Base-by-base conservation (phyloP, 1,140 invertebrate species). In the Drosophila pallidifrons region DNA sequence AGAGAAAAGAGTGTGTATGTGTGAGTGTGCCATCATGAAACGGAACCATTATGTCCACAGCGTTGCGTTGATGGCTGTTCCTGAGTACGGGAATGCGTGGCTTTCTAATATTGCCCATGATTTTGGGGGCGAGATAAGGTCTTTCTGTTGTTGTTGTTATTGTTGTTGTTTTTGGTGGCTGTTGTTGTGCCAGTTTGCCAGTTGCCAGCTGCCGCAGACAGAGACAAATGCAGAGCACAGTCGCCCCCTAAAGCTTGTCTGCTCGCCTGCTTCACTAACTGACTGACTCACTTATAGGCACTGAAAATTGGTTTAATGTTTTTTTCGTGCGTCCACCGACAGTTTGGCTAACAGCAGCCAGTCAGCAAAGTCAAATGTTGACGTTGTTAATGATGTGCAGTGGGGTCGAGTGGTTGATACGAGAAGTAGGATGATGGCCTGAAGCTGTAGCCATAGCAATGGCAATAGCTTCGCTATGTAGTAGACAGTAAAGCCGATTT, bases 351-450 rank as follows among this genome's bases (percentile, higher is more conserved):
- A 71, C 76, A 76, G 64, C 80, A 85, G 66, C 66, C 79, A 78
- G 79, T 88, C 83, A 82, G 73, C 82, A 86, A 82, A 86, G 82
- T 86, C 82, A 87, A 86, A 87, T 86, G 83, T 86, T 87, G 82
- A 87, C 82, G 79, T 87, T 86, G 82, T 86, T 86, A 86, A 86
- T 86, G 82, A 86, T 86, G 82, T 87, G 79, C 76, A 11, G 13
- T 28, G 75, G 75, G 64, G 71, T 49, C 30, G 64, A 59, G 15
- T 4, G 20, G 3, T 8, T 15, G 45, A 32, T 38, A 32, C 30
- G 1, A 32, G 35, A 7, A 11, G 35, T 7, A 58, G 11, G 16
- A 32, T 38, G 45, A 38, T 43, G 28, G 7, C 8, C n/a, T 20
- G 58, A 13, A 52, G 66, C 67, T 61, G 25, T 45, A 38, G 47